Evolutionary conservation across 2,113 vertebrate species (phyloP), one percentile per base, ranked within the genome.

Genomic region (Oncorhynchus gorbuscha): DNA sequence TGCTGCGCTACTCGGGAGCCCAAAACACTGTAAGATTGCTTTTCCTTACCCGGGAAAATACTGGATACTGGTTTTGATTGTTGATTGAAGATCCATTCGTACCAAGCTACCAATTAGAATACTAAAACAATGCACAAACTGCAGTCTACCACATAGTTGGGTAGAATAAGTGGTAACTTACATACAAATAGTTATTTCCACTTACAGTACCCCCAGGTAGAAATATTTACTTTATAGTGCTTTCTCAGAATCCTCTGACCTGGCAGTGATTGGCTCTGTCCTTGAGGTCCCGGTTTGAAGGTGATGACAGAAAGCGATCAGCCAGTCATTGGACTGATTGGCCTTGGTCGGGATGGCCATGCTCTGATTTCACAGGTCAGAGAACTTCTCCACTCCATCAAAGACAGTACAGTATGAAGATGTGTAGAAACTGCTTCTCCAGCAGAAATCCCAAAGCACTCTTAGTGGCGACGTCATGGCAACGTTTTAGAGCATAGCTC

Each of bases 291-390:
- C 8, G 35, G 6, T 8, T 20, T 26, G 72, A 59, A 61, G 69
- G 72, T 69, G 72, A 76, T 61, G 81, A 72, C 74, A 35, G 35
- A 66, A 71, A 81, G 69, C 69, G 76, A 80, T 73, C 11, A 12
- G 68, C 58, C 51, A 78, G 79, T 84, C 81, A 81, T 71, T 20
- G 68, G 58, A 39, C 76, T 84, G 74, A 86, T 83, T 79, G 79
- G 72, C 75, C 83, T 79, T 80, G 79, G 86, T 86, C 79, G 76
- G 39, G 62, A 61, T 59, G 76, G 51, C 55, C 77, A 66, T 73
- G 68, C 78, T 82, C 67, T 81, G 80, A 81, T 84, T 83, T 84
- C 66, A 81, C 71, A 84, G 80, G 78, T 86, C 86, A 86, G 73
- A 73, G 72, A 66, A 24, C 75, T 84, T 83, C 64, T 79, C 71